phyloP scores from a whole-genome alignment of 1,140 invertebrate species.

The Vanessa atalanta region DNA sequence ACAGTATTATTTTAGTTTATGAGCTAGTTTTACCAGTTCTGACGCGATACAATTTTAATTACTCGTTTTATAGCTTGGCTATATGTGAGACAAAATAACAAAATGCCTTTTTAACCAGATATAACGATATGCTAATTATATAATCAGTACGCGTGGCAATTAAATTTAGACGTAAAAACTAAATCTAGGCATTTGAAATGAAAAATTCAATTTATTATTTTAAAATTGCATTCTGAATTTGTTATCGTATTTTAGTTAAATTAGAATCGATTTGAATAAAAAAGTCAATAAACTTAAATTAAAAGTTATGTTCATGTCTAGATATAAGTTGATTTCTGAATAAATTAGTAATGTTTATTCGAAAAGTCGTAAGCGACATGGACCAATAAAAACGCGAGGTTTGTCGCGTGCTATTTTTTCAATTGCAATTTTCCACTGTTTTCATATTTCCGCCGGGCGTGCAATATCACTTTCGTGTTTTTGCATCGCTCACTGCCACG shows the following conservation, averaged over 20 bases:
- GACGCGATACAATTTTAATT: slow-evolving; percentile 27
- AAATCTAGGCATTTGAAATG: background rate
- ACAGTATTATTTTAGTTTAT: slow-evolving; percentile 30
- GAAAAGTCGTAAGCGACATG: background rate
- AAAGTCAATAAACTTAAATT: background rate
- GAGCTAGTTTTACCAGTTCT: slow-evolving; percentile 36
- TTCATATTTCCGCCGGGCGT: slow-evolving; percentile 50
- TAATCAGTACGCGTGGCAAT: background rate
- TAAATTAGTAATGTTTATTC: background rate
- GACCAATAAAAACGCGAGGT: slow-evolving; percentile 15
- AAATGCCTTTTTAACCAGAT: background rate
- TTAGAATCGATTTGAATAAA: background rate
- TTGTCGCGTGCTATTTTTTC: slow-evolving; percentile 20
- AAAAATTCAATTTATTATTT: too few species aligned
- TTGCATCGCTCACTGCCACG: slow-evolving; percentile 57
- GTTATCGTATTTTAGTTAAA: background rate
- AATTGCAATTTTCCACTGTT: slow-evolving; percentile 46
- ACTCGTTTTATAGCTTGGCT: slow-evolving; percentile 7
- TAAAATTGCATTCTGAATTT: background rate
- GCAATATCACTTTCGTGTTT: slow-evolving; percentile 63
- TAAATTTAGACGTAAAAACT: background rate
- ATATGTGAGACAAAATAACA: background rate
- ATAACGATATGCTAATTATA: background rate
- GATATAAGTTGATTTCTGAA: background rate
- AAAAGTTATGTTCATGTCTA: background rate